Percentiles rank a stretch among this genome's conserved stretches.
Conservation (phyloP, 1,140 invertebrate genomes). For the Drosophila fuyamai region DNA sequence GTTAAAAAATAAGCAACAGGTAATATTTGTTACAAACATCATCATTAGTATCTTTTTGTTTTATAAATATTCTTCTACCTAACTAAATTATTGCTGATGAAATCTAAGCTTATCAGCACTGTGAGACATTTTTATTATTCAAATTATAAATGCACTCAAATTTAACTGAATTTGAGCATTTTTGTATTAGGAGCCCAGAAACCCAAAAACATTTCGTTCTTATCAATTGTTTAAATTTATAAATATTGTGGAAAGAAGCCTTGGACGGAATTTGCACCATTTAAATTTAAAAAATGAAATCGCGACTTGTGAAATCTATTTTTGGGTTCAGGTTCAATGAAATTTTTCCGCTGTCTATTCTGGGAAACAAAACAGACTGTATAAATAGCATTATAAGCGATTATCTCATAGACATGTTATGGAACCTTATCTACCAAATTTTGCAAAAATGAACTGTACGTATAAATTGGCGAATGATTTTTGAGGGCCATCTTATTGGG, state of each 20-base stretch:
- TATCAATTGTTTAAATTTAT: conserved; percentile 6
- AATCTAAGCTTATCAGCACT: not conserved
- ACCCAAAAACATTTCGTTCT: not conserved
- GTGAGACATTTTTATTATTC: not conserved
- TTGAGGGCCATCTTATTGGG: not conserved
- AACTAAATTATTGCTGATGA: no score
- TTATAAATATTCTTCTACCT: no score
- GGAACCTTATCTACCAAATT: not conserved
- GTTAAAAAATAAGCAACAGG: no score
- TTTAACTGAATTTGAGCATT: not conserved
- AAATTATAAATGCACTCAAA: not conserved
- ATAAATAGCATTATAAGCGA: not conserved
- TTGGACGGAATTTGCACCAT: not conserved
- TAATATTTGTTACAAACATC: no score
- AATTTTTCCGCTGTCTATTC: conserved; percentile 12
- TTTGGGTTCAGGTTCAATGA: not conserved
- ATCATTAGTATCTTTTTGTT: no score
- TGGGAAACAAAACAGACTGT: conserved; percentile 10
- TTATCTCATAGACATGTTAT: not conserved
- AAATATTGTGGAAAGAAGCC: not conserved
- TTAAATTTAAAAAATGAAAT: not conserved
- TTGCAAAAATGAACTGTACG: not conserved
- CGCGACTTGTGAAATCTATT: not conserved
- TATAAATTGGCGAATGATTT: not conserved
- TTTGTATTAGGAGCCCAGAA: not conserved